Conservation (phyloP, 2,113 vertebrate species). For the Oncorhynchus mykiss region DNA sequence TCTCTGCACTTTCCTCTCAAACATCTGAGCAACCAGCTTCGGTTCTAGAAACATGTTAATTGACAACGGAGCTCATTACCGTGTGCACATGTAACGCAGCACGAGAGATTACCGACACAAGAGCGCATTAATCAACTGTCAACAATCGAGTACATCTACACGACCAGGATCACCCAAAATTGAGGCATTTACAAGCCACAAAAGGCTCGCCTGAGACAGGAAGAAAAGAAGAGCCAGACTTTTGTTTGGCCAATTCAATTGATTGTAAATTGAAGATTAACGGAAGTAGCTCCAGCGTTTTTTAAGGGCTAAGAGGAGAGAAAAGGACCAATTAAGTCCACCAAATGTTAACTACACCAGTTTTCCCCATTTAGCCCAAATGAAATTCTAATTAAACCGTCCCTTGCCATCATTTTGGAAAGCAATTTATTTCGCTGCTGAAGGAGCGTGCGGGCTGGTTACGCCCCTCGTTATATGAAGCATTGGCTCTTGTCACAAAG, state of each 20-base stretch:
- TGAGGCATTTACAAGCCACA: constrained; percentile 95
- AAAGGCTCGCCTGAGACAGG: constrained; percentile 90
- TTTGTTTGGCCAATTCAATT: constrained; percentile 99
- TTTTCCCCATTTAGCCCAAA: constrained; percentile 94
- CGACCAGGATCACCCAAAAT: constrained; percentile 89
- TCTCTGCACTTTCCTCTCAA: constrained; percentile 87
- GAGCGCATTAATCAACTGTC: constrained; percentile 97
- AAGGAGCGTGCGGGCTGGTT: constrained; percentile 83
- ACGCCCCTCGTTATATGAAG: constrained; percentile 79
- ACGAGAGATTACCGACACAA: constrained; percentile 87
- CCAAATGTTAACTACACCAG: constrained; percentile 99
- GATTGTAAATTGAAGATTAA: constrained; percentile 95
- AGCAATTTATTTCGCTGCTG: constrained; percentile 88
- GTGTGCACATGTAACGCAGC: constrained; percentile 86
- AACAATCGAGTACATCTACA: constrained; percentile 94
- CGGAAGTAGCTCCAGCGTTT: constrained; percentile 87
- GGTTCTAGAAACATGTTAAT: constrained; percentile 96
- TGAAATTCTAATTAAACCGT: constrained; percentile 99
- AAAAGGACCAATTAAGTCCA: constrained; percentile 99
- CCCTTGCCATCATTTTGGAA: constrained; percentile 89
- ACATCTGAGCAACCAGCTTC: constrained; percentile 94
- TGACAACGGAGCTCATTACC: constrained; percentile 95
- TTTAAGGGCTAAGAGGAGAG: constrained; percentile 70
- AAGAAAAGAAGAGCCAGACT: constrained; percentile 96
- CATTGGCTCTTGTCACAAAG: constrained; percentile 91